Base-by-base conservation (phyloP, 37 sponge, comb jelly and placozoan genomes). In the Ianthella basta region DNA sequence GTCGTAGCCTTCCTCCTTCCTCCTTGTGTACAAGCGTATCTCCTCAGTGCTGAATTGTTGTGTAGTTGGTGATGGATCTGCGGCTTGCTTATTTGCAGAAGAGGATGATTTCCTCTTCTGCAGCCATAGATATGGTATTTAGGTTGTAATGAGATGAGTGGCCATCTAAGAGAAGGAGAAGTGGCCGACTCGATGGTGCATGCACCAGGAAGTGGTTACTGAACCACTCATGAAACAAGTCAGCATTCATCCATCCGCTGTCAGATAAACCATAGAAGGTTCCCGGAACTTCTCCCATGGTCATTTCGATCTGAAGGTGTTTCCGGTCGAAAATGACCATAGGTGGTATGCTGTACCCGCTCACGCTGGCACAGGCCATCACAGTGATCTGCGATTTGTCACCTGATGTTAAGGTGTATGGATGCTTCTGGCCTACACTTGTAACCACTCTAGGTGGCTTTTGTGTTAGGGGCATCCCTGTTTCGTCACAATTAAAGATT, bases 211-310 rank as follows among this genome's bases (percentile, higher is more conserved):
- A 82, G 33, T 82, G 83, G 38, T 38, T 8, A n/a, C 29, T 34
- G 30, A 82, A 82, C 83, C 83, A 82, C 83, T 41, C 69, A 14
- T 82, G 63, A 61, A 82, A 61, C 38, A 61, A 33, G 32, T 44
- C 66, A n/a, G 35, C 66, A 60, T 82, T 30, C 29, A 61, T 82
- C 83, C 83, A 82, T n/a, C 38, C 83, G 27, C n/a, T 66, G 16
- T 72, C 33, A 4, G 68, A 27, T 15, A 65, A 30, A 12, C 69
- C 83, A 38, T 82, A 82, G 27, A 61, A 24, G 30, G 83, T 61
- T 10, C 83, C 83, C 24, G 72, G 69, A 6, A 82, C 83, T 44
- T 82, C 83, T 27, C 66, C 68, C 20, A 25, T 23, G n/a, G 32
- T 82, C 32, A 59, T 21, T 34, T 82, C 32, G 23, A 30, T 15